Conservation (phyloP, 2,888 invertebrate species). For the Aproaerema taeniolella region DNA sequence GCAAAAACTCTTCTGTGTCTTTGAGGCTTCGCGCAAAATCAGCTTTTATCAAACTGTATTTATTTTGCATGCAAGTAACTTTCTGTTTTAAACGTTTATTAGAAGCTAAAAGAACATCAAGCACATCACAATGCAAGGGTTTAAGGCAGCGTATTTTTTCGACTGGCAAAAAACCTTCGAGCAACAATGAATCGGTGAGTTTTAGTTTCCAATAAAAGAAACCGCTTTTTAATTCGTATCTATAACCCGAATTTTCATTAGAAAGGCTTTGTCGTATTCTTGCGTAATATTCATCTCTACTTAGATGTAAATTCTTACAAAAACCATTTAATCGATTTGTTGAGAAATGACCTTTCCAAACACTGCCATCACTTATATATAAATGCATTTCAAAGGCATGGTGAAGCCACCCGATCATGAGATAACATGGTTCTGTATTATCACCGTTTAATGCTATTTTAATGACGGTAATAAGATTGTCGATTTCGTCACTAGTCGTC, state of each 20-base stretch:
- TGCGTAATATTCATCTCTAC: slow-evolving; percentile 37
- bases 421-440: slow-evolving; percentile 34
- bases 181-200: slow-evolving; percentile 29
- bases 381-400: slow-evolving; percentile 51
- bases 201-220: slow-evolving; percentile 60
- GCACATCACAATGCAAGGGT: no score
- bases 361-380: slow-evolving; percentile 32
- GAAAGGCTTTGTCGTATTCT: slow-evolving; percentile 40
- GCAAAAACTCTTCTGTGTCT: slow-evolving; percentile 56
- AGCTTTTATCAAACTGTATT: slow-evolving; percentile 32
- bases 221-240: slow-evolving; percentile 49
- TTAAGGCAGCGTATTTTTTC: slow-evolving; percentile 38
- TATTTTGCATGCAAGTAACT: slow-evolving; percentile 27
- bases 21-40: slow-evolving; percentile 48
- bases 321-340: slow-evolving; percentile 43
- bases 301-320: slow-evolving; percentile 45
- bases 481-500: no score
- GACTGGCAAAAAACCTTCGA: slow-evolving; percentile 57
- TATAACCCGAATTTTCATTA: slow-evolving; percentile 38
- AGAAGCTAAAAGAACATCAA: slow-evolving; percentile 42
- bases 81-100: slow-evolving; percentile 43
- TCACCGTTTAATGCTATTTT: slow-evolving; percentile 34
- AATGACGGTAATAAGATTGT: no score
- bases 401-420: slow-evolving; percentile 48
- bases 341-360: slow-evolving; percentile 57